Base-by-base conservation (phyloP, 2,888 invertebrate genomes). In the Heliconius erato region DNA sequence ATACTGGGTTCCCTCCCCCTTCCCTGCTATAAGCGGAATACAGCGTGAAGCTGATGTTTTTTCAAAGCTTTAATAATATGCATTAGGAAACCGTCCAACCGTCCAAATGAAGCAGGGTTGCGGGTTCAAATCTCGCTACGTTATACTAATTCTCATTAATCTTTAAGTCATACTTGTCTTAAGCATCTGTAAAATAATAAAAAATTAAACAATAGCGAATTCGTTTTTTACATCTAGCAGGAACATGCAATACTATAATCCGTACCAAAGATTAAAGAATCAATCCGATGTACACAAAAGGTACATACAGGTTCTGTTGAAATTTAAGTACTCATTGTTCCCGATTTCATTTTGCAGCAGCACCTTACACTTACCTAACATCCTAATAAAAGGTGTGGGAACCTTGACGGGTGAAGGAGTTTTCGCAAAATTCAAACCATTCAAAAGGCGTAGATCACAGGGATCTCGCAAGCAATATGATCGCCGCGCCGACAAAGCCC, bases 401-500 rank as follows among this genome's bases (percentile, higher is more conserved):
- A 91, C 85, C 84, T 81, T 63, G 81, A 79, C 74, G 84, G 79
- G 83, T 85, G 86, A 91, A 91, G 89, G 89, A 90, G 85, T 91
- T 90, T 91, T 91, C 84, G 91, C 89, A 88, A 90, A 32, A 87
- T 87, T 84, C 77, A 74, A 83, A 83, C 83, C 84, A 85, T 88
- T 86, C 79, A 82, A 86, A 85, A 86, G 83, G 83, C 86, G 85
- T 84, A 83, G 72, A 65, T 85, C 84, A 85, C 86, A 81, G 79
- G 81, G 81, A 86, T 85, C 85, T 88, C 54, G 6, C 54, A 54
- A 54, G 91, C 91, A 91, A 93, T 93, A 91, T 88, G 90, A 93
- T 94, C 95, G 90, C 94, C 92, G 90, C 89, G 93, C 94, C 94
- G 95, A 94, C 95, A 95, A 95, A 94, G 94, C 92, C 90, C 90